phyloP scores from a whole-genome alignment of 2,113 vertebrate species.

The Microtus ochrogaster region DNA sequence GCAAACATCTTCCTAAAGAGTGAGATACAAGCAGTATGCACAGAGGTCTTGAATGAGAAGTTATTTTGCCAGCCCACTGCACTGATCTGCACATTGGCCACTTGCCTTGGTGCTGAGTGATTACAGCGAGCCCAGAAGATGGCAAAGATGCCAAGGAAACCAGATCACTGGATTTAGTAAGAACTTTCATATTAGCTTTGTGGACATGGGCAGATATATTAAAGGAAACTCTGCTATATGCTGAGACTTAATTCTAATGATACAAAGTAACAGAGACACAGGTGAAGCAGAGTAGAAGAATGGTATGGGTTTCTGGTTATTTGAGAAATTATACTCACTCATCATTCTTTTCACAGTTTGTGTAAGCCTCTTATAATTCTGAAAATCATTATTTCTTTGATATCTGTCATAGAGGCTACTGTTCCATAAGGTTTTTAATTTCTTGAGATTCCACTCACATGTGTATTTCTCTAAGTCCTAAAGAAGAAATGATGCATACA shows the following conservation, averaged over 20 bases:
- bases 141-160: not conserved
- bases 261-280: not conserved
- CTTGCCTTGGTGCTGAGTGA: not conserved
- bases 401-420: not conserved
- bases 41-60: not conserved
- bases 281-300: not conserved
- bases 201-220: not conserved
- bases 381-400: not conserved
- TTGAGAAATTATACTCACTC: not conserved
- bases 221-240: not conserved
- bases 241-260: not conserved
- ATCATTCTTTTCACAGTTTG: not conserved
- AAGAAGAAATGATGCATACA: not conserved
- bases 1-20: not conserved
- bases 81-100: not conserved
- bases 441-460: not conserved
- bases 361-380: constrained; percentile 3
- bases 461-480: not conserved
- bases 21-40: not conserved
- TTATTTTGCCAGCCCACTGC: not conserved
- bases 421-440: not conserved
- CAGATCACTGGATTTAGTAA: not conserved
- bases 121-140: not conserved
- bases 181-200: not conserved
- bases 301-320: not conserved